Evolutionary conservation across 2,888 invertebrate genomes (phyloP).

Genomic region (Drosophila paranaensis): DNA sequence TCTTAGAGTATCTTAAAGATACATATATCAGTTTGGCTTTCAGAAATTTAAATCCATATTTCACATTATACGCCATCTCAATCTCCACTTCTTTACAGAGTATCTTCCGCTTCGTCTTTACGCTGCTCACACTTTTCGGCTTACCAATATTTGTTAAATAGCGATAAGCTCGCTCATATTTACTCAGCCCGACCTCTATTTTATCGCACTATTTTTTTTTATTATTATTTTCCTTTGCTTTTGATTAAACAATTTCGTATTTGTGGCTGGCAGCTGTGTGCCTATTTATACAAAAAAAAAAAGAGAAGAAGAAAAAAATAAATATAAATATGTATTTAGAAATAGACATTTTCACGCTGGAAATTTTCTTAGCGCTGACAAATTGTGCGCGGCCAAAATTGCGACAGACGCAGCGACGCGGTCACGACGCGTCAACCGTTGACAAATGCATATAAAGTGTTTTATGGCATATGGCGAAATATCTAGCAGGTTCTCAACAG

Average conservation of each 20-base stretch:
- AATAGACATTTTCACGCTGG: conserved; percentile 46
- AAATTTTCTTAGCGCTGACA: conserved; percentile 56
- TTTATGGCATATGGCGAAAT: conserved; percentile 58
- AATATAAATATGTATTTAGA: conserved; percentile 31
- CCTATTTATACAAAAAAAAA: conserved; percentile 36
- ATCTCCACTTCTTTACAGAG: conserved; percentile 1
- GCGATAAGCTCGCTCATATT: conserved; percentile 35
- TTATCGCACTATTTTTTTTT: conserved; percentile 39
- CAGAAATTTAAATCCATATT: neutral
- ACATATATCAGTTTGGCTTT: neutral
- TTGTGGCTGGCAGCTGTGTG: conserved; percentile 47
- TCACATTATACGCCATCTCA: too few species aligned
- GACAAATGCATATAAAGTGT: conserved; percentile 63
- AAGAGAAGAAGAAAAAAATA: neutral
- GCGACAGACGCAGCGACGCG: conserved; percentile 61
- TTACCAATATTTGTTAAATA: conserved; percentile 27
- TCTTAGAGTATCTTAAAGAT: neutral
- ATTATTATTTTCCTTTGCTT: neutral
- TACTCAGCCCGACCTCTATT: conserved; percentile 44
- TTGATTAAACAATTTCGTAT: conserved; percentile 48
- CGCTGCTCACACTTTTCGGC: conserved; percentile 26
- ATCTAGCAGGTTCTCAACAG: conserved; percentile 31
- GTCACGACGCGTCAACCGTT: conserved; percentile 56
- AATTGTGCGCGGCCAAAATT: conserved; percentile 71
- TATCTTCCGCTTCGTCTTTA: conserved; percentile 4